These are phyloP conservation scores for Steinernema hermaphroditum DNA, from an alignment of 2,888 invertebrate genomes.

Conservation along the genomic window DNA sequence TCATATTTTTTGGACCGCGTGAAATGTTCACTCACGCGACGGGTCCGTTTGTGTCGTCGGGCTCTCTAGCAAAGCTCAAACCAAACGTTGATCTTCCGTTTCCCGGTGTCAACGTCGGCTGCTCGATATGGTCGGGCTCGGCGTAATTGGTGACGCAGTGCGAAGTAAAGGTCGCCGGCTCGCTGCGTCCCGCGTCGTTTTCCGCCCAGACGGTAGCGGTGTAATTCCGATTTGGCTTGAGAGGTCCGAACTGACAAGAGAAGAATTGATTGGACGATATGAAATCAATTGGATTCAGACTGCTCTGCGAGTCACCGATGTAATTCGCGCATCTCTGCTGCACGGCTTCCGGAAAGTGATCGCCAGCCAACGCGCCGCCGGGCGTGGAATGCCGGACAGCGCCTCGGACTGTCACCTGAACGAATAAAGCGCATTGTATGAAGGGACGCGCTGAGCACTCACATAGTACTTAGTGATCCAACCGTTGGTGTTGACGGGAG, in stretches of 20 bases:
- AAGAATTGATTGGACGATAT: slow-evolving; percentile 6
- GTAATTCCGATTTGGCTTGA: slow-evolving; percentile 65
- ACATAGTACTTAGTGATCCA: slow-evolving; percentile 59
- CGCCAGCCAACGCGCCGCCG: slow-evolving; percentile 43
- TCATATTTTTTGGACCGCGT: background rate
- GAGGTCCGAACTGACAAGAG: slow-evolving; percentile 30
- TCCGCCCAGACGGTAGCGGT: slow-evolving; percentile 64
- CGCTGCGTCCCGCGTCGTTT: slow-evolving; percentile 58
- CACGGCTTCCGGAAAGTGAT: slow-evolving; percentile 52
- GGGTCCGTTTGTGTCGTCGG: slow-evolving; percentile 64
- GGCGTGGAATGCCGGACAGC: slow-evolving; percentile 46
- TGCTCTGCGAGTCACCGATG: slow-evolving; percentile 3
- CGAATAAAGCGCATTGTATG: background rate
- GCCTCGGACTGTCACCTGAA: slow-evolving; percentile 53
- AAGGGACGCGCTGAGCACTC: no score
- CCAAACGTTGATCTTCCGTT: slow-evolving; percentile 58
- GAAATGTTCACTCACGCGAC: slow-evolving; percentile 47
- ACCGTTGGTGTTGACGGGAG: slow-evolving; percentile 56
- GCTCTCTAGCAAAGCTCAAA: slow-evolving; percentile 47
- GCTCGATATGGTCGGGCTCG: slow-evolving; percentile 58
- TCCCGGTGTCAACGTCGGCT: slow-evolving; percentile 46
- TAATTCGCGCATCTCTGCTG: slow-evolving; percentile 58
- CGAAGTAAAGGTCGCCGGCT: slow-evolving; percentile 48
- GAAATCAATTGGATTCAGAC: slow-evolving; percentile 27
- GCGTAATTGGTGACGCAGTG: slow-evolving; percentile 62